Evolutionary conservation across 1,140 invertebrate genomes (phyloP).

Genomic region (Phymorhynchus buccinoides): DNA sequence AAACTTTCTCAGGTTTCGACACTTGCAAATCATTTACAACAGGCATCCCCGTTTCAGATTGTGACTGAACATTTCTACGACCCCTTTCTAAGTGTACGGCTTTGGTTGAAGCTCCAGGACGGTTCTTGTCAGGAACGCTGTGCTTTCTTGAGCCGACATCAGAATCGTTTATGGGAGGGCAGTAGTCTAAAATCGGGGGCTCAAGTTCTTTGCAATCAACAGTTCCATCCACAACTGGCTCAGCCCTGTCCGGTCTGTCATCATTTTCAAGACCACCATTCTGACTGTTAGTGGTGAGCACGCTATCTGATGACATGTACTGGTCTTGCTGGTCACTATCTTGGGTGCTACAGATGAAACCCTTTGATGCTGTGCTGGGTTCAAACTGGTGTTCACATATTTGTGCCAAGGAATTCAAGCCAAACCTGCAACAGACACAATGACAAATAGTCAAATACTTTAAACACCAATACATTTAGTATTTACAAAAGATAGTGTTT

Average conservation of each 20-base stretch:
- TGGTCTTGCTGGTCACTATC: not conserved
- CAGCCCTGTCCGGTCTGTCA: not conserved
- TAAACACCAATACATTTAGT: too few species aligned
- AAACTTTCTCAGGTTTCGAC: not conserved
- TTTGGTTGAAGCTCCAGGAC: not conserved
- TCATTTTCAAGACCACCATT: not conserved
- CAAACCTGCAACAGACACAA: conserved; percentile 7
- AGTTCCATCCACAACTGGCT: not conserved
- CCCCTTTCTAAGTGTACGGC: not conserved
- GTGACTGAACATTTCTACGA: not conserved
- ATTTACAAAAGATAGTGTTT: too few species aligned
- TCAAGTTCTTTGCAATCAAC: not conserved
- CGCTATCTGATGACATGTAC: not conserved
- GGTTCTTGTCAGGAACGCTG: not conserved
- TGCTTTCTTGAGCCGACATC: not conserved
- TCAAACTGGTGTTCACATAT: not conserved
- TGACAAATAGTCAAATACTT: too few species aligned
- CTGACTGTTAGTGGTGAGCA: not conserved
- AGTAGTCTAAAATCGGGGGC: not conserved
- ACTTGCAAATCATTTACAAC: too few species aligned
- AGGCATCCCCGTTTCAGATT: not conserved
- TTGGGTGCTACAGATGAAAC: not conserved
- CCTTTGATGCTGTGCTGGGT: not conserved
- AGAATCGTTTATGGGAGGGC: not conserved
- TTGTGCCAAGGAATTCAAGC: not conserved